These are phyloP conservation scores for Peromyscus attwateri DNA, from an alignment of 2,797 vertebrate species.

Conservation along the genomic window DNA sequence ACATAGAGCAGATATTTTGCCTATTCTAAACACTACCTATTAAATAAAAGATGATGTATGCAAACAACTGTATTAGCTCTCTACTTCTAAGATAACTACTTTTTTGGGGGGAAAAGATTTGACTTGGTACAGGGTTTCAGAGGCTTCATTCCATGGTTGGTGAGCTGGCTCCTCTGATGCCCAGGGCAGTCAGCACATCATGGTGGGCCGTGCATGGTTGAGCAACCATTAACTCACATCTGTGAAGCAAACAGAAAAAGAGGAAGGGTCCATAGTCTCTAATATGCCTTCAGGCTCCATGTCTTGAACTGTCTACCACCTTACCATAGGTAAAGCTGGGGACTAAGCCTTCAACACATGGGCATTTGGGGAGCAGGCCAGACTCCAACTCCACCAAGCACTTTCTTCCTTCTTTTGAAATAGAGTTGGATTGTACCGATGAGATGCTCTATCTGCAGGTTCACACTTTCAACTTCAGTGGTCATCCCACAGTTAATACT, in stretches of 20 bases:
- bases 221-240: neutral
- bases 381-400: neutral
- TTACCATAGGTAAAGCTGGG: neutral
- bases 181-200: neutral
- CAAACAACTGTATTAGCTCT: neutral
- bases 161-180: neutral
- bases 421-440: neutral
- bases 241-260: neutral
- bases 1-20: neutral
- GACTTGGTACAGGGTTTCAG: neutral
- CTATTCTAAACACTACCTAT: neutral
- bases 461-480: conserved; percentile 51
- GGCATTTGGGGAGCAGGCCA: neutral
- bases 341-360: neutral
- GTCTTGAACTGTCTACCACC: neutral
- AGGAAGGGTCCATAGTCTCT: neutral
- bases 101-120: neutral
- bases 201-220: neutral
- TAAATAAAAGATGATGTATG: neutral
- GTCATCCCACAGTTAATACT: conserved; percentile 15
- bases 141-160: neutral
- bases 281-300: neutral
- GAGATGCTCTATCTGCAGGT: neutral
- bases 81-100: neutral
- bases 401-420: conserved; percentile 13